A percentile compares a stretch with the other conserved stretches of the same genome.
phyloP scores from a whole-genome alignment of 1,140 invertebrate genomes.

The Drosophila equinoxialis region DNA sequence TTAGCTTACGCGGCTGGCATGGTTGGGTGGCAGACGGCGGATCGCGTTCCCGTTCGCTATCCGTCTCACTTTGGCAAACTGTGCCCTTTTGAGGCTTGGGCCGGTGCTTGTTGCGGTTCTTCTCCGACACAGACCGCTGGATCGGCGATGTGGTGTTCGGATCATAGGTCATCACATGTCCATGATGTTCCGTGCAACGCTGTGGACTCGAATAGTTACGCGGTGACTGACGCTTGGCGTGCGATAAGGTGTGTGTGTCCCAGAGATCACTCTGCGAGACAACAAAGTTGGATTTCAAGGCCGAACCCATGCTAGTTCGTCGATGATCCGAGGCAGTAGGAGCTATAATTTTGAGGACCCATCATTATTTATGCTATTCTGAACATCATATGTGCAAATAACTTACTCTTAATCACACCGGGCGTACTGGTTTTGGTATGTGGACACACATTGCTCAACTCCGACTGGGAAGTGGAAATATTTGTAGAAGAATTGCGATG shows the following conservation, averaged over 20 bases:
- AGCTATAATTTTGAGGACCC: conserved; percentile 32
- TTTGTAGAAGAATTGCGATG: conserved; percentile 78
- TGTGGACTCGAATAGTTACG: conserved; percentile 79
- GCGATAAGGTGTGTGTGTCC: conserved; percentile 86
- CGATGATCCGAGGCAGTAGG: conserved; percentile 74
- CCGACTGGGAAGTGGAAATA: conserved; percentile 77
- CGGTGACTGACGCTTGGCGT: conserved; percentile 84
- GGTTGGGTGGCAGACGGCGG: conserved; percentile 64
- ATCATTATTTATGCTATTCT: background rate
- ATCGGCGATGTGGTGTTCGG: conserved; percentile 83
- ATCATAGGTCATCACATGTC: conserved; percentile 73
- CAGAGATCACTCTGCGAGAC: conserved; percentile 87
- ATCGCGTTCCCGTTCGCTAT: conserved; percentile 84
- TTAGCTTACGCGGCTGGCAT: conserved; percentile 72
- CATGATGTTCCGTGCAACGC: conserved; percentile 79
- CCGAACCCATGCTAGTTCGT: conserved; percentile 78
- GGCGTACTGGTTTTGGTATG: conserved; percentile 70
- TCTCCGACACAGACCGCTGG: conserved; percentile 86
- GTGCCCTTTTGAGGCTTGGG: conserved; percentile 84
- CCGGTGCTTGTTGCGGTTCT: conserved; percentile 83
- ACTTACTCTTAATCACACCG: conserved; percentile 67
- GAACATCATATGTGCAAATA: background rate
- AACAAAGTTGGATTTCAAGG: conserved; percentile 85
- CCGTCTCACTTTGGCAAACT: conserved; percentile 84
- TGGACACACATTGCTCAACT: conserved; percentile 80